These are phyloP conservation scores for Palaemon carinicauda DNA, from an alignment of 1,140 invertebrate genomes.

Conservation along the genomic window DNA sequence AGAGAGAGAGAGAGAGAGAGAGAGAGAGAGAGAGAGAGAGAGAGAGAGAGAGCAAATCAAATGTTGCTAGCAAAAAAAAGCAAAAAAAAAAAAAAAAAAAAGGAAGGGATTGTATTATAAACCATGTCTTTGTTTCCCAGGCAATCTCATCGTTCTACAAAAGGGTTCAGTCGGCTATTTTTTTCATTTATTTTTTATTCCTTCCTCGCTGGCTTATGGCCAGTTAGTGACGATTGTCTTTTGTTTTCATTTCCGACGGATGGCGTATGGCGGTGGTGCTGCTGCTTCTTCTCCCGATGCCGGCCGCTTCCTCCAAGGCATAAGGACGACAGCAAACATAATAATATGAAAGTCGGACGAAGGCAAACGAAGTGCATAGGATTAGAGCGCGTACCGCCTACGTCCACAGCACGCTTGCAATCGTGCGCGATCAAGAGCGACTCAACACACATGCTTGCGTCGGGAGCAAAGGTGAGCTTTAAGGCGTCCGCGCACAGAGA, in stretches of 20 bases:
- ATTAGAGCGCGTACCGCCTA: constrained; percentile 13
- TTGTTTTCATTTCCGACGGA: no score
- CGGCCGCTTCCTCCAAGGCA: not conserved
- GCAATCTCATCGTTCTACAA: not conserved
- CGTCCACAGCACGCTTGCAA: constrained; percentile 29
- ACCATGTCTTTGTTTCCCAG: constrained; percentile 36
- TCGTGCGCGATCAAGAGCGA: not conserved
- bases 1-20: not conserved
- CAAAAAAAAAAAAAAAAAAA: constrained; percentile 11
- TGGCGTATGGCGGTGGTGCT: no score
- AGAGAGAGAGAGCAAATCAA: not conserved
- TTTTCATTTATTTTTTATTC: not conserved
- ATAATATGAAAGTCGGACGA: not conserved
- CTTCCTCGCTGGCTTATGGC: not conserved
- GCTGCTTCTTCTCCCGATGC: not conserved
- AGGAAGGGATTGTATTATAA: constrained; percentile 40
- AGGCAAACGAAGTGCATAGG: constrained; percentile 35
- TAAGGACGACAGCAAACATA: not conserved
- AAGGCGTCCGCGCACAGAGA: not conserved
- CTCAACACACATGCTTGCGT: not conserved
- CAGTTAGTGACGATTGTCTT: no score
- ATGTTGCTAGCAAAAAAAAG: not conserved
- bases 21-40: not conserved
- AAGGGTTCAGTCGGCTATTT: constrained; percentile 5
- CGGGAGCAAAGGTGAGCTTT: constrained; percentile 9